phyloP scores from a whole-genome alignment of 2,888 invertebrate genomes.

The Drosophila limbata region DNA sequence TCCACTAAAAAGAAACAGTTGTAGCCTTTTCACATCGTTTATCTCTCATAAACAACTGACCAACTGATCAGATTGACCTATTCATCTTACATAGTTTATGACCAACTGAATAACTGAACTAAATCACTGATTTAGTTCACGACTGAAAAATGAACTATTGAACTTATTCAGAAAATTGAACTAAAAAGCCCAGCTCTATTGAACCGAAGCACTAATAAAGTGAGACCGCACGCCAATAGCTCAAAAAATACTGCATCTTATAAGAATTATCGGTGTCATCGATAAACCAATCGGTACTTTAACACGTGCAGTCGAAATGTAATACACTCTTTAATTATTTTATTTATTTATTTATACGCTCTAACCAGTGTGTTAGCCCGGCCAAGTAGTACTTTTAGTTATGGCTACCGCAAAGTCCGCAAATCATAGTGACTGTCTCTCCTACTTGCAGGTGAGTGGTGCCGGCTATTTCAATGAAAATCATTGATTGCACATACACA shows the following conservation, averaged over 20 bases:
- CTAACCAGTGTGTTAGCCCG: background rate
- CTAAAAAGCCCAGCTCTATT: no score
- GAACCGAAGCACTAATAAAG: slow-evolving; percentile 49
- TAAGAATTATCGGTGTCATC: slow-evolving; percentile 15
- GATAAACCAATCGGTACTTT: slow-evolving; percentile 20
- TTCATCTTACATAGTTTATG: no score
- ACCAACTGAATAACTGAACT: no score
- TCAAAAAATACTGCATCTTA: slow-evolving; percentile 13
- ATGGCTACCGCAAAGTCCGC: slow-evolving; percentile 44
- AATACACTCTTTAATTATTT: slow-evolving; percentile 9
- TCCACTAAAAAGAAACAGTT: no score
- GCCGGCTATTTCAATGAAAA: background rate
- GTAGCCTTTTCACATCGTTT: background rate
- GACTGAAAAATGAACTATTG: no score
- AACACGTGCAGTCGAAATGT: slow-evolving; percentile 52
- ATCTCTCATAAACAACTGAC: no score
- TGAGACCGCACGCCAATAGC: slow-evolving; percentile 12
- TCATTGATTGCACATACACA: background rate
- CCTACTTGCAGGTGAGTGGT: slow-evolving; percentile 50
- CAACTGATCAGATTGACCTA: no score
- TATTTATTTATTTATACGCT: slow-evolving; percentile 35
- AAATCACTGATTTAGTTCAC: no score
- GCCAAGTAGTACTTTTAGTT: slow-evolving; percentile 1
- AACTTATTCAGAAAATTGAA: no score
- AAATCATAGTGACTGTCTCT: slow-evolving; percentile 50